Percentiles rank a stretch among this genome's conserved stretches.
These are phyloP conservation scores for Apostichopus parvimensis DNA, from an alignment of 35 echinoderm and acorn worm genomes.

Conservation along the genomic window DNA sequence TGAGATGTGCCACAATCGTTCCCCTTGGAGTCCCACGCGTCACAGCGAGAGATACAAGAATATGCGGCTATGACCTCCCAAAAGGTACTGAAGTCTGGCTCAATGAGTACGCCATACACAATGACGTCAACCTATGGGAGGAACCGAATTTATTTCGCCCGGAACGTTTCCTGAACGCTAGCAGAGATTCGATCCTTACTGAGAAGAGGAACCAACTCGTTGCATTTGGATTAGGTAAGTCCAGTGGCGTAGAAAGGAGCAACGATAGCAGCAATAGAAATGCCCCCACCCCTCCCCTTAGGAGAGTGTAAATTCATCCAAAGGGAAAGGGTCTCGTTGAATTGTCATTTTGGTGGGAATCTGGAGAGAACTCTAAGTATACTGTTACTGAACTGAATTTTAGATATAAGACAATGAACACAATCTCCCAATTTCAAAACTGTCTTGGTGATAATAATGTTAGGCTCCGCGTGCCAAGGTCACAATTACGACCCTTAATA, in stretches of 20 bases:
- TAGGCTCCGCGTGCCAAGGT: too few species aligned
- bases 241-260: not conserved
- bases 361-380: too few species aligned
- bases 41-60: constrained; percentile 39
- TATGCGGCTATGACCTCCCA: constrained; percentile 74
- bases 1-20: constrained; percentile 38
- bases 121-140: constrained; percentile 67
- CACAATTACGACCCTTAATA: too few species aligned
- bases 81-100: constrained; percentile 72
- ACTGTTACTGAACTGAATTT: too few species aligned
- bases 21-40: constrained; percentile 67
- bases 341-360: too few species aligned
- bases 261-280: too few species aligned
- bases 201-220: constrained; percentile 57
- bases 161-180: constrained; percentile 54
- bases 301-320: too few species aligned
- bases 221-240: constrained; percentile 74
- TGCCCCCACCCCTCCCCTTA: too few species aligned
- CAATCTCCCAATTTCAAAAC: too few species aligned
- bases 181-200: constrained; percentile 21
- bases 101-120: constrained; percentile 70
- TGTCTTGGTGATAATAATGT: too few species aligned
- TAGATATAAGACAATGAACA: too few species aligned
- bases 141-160: constrained; percentile 62
- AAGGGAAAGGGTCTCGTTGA: too few species aligned